Conservation (phyloP, 2,113 vertebrate genomes). For the Hemibagrus wyckioides region DNA sequence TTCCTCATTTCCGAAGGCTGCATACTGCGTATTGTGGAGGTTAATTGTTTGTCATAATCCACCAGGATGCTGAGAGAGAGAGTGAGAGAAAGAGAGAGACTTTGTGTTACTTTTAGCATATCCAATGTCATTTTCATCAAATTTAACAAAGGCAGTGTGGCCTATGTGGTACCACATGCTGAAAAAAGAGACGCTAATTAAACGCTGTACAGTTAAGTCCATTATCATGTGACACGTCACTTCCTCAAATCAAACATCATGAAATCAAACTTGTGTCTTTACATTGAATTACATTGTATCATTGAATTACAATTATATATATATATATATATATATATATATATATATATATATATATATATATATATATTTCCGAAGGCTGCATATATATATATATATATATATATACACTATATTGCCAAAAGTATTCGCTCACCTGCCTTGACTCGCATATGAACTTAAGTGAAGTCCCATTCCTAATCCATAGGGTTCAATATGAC, state of each 20-base stretch:
- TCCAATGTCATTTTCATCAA: not conserved
- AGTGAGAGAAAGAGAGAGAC: constrained; percentile 26
- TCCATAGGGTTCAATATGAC: no score
- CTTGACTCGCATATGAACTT: no score
- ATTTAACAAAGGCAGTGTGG: not conserved
- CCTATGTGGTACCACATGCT: not conserved
- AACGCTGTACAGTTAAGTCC: not conserved
- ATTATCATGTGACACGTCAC: not conserved
- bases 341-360: no score
- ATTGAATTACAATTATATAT: no score
- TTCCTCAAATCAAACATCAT: not conserved
- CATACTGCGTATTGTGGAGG: constrained; percentile 51
- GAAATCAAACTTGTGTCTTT: no score
- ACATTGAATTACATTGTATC: no score
- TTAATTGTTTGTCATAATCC: constrained; percentile 94
- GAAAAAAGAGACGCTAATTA: not conserved
- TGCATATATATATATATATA: no score
- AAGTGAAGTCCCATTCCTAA: no score
- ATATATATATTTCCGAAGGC: no score
- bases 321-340: no score
- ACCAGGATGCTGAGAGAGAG: constrained; percentile 87
- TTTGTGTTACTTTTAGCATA: not conserved
- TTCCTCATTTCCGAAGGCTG: constrained; percentile 41
- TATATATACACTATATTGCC: no score
- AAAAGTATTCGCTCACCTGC: no score